Evolutionary conservation across 2,888 invertebrate genomes (phyloP).

Genomic region (Epicampocera succincta): DNA sequence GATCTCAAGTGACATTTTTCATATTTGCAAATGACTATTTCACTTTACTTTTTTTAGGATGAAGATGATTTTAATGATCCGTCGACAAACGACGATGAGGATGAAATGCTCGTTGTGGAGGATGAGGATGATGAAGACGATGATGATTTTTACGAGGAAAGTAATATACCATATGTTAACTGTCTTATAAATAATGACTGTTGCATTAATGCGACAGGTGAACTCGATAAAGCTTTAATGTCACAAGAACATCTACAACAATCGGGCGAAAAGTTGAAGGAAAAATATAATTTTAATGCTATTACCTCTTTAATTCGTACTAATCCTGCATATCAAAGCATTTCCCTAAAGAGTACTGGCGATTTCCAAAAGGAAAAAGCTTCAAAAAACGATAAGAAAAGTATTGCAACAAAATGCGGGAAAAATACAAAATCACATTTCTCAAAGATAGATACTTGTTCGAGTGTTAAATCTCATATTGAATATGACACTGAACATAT

Average conservation of each 20-base stretch:
- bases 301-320: constrained; percentile 47
- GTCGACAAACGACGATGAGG: constrained; percentile 67
- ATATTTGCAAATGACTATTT: background rate
- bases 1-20: constrained; percentile 49
- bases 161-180: constrained; percentile 76
- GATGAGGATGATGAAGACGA: constrained; percentile 77
- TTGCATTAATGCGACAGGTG: constrained; percentile 75
- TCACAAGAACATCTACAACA: constrained; percentile 43
- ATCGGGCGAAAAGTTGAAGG: constrained; percentile 22
- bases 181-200: constrained; percentile 76
- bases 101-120: constrained; percentile 73
- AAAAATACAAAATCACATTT: constrained; percentile 10
- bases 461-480: constrained; percentile 44
- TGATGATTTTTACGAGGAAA: constrained; percentile 72
- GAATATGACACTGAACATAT: constrained; percentile 85
- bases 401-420: constrained; percentile 3
- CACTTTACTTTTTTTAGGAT: constrained; percentile 65
- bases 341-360: constrained; percentile 1
- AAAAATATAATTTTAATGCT: constrained; percentile 18
- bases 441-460: constrained; percentile 9
- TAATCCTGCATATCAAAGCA: constrained; percentile 40
- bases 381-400: constrained; percentile 40
- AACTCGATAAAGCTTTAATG: constrained; percentile 74
- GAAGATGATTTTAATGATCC: constrained; percentile 72
- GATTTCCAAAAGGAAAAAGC: constrained; percentile 34